These are phyloP conservation scores for Zeugodacus cucurbitae DNA, from an alignment of 1,140 invertebrate species.

Conservation along the genomic window DNA sequence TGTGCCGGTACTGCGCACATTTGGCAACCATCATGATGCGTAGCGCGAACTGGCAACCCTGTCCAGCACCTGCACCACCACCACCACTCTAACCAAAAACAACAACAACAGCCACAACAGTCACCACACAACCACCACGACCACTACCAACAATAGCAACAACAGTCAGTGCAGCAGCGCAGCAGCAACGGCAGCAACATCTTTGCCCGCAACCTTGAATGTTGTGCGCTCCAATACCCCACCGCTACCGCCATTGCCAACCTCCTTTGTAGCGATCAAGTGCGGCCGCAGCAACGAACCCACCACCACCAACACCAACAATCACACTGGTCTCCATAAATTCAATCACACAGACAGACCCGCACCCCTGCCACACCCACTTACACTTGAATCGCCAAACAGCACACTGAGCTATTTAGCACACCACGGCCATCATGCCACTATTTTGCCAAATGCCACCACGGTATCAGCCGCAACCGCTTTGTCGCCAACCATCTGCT, in stretches of 20 bases:
- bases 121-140: slow-evolving; percentile 28
- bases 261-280: slow-evolving; percentile 61
- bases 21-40: slow-evolving; percentile 66
- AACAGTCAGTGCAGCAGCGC: not conserved
- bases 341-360: slow-evolving; percentile 47
- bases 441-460: not conserved
- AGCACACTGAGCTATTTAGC: slow-evolving; percentile 34
- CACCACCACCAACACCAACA: slow-evolving; percentile 51
- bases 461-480: not conserved
- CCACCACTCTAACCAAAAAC: slow-evolving; percentile 43
- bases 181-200: slow-evolving; percentile 46
- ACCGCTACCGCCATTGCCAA: slow-evolving; percentile 60
- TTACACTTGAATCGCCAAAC: slow-evolving; percentile 58
- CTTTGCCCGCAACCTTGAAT: slow-evolving; percentile 45
- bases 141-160: not conserved
- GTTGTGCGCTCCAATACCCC: slow-evolving; percentile 57
- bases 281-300: slow-evolving; percentile 30
- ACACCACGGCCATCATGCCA: not conserved
- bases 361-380: slow-evolving; percentile 52
- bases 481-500: not conserved
- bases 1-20: slow-evolving; percentile 65
- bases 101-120: slow-evolving; percentile 49
- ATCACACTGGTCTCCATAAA: slow-evolving; percentile 47
- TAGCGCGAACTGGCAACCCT: slow-evolving; percentile 61
- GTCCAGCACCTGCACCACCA: slow-evolving; percentile 45